phyloP scores from a whole-genome alignment of 2,113 vertebrate species.

The Semnornis frantzii region DNA sequence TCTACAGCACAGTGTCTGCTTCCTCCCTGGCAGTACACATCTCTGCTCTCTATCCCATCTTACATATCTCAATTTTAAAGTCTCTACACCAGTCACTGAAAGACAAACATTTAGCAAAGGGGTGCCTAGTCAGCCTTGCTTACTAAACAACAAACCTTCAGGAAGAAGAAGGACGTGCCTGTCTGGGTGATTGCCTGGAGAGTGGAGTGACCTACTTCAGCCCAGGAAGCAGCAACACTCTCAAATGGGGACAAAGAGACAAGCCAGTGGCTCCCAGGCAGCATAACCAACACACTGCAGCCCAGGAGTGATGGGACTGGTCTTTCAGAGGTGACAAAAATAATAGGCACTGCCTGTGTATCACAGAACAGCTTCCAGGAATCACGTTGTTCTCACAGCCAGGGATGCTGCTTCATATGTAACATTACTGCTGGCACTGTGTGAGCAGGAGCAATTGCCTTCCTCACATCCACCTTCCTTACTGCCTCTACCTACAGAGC shows the following conservation, averaged over 20 bases:
- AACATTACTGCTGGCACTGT: not conserved
- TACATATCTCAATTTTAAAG: not conserved
- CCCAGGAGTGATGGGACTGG: not conserved
- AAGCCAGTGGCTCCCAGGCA: not conserved
- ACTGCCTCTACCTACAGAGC: slow-evolving; percentile 11
- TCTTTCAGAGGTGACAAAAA: not conserved
- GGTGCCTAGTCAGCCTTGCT: not conserved
- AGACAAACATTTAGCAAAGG: slow-evolving; percentile 5
- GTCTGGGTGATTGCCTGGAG: slow-evolving; percentile 16
- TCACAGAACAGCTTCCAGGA: not conserved
- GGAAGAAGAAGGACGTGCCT: slow-evolving; percentile 16
- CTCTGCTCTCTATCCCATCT: not conserved
- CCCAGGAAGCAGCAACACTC: not conserved
- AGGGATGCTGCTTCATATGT: not conserved
- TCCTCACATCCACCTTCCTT: slow-evolving; percentile 1
- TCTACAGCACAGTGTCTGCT: not conserved
- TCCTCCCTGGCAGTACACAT: not conserved
- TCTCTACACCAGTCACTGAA: not conserved
- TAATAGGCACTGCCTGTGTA: not conserved
- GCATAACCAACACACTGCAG: not conserved
- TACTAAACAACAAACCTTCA: slow-evolving; percentile 30
- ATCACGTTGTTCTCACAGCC: not conserved
- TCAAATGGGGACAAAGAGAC: slow-evolving; percentile 1
- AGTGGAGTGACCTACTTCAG: slow-evolving; percentile 49
- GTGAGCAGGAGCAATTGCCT: fast-evolving